Base-by-base conservation (phyloP, 2,888 invertebrate species). In the Oasisia sp. region DNA sequence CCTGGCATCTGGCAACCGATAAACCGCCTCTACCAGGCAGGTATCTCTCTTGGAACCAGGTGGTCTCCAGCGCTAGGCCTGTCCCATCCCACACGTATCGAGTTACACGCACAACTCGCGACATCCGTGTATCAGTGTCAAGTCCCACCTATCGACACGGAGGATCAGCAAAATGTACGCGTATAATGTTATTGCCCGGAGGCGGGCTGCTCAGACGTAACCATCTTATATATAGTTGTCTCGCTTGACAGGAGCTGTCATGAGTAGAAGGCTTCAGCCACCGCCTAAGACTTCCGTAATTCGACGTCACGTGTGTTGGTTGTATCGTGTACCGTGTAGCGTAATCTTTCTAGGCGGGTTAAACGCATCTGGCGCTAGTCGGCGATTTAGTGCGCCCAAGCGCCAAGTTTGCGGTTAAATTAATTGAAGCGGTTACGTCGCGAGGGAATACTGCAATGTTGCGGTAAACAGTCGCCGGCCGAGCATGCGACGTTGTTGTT, bases 51-150 rank as follows among this genome's bases (percentile, higher is more conserved):
- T 50, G 5, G 50, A 50, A 7, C 50, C 74, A 19, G 74, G 14
- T 74, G 74, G 0, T 74, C 74, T 7, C 27, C n/a, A 27, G 74
- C 74, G 74, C 74, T 74, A 7, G 14, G 27, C 74, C 5, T 2
- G 74, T 27, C 74, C 27, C 74, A 74, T 74, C 74, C 74, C 74
- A 74, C 74, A 74, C 74, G 74, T 74, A 74, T 74, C 74, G 7
- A 7, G 74, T 74, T 74, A 74, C 74, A 7, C n/a, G 7, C 3
- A 19, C n/a, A 19, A n/a, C 74, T 74, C 27, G 19, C n/a, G 74
- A 74, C 74, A 74, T 74, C 74, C 74, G 74, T 74, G 74, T 74
- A n/a, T 74, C 74, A 19, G 74, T 74, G 74, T 74, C 74, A 74
- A n/a, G 74, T 27, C 27, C 27, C 74, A 27, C 0, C 19, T 74